Conservation (phyloP, 1,140 invertebrate species). For the Drosophila saltans region DNA sequence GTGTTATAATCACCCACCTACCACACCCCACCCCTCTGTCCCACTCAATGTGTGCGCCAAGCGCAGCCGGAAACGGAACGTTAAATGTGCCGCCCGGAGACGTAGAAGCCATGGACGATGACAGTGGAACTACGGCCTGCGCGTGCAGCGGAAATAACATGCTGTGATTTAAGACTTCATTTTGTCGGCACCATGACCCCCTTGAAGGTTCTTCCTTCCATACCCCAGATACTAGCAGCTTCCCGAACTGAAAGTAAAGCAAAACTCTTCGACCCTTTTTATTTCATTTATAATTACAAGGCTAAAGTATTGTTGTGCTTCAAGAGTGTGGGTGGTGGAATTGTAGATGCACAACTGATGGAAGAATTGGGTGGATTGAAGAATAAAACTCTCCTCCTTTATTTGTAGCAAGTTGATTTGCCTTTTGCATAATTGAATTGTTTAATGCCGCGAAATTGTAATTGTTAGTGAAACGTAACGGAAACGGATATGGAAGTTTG, state of each 20-base stretch:
- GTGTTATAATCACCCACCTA: not conserved
- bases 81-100: constrained; percentile 52
- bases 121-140: constrained; percentile 29
- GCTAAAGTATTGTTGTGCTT: not conserved
- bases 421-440: constrained; percentile 74
- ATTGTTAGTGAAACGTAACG: constrained; percentile 61
- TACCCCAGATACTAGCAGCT: constrained; percentile 15
- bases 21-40: not conserved
- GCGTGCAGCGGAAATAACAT: constrained; percentile 77
- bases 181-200: constrained; percentile 52
- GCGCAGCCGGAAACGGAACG: constrained; percentile 60
- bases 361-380: not conserved
- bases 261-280: constrained; percentile 20
- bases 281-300: constrained; percentile 14
- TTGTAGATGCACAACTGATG: not conserved
- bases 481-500: constrained; percentile 74
- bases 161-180: constrained; percentile 82
- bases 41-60: not conserved
- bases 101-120: constrained; percentile 12
- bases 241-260: not conserved
- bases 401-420: constrained; percentile 51
- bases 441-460: constrained; percentile 72
- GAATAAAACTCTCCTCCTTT: constrained; percentile 24
- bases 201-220: constrained; percentile 12
- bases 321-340: not conserved